Evolutionary conservation across 64 coral and sea anemone species (phyloP).

Genomic region (Orbicella faveolata): DNA sequence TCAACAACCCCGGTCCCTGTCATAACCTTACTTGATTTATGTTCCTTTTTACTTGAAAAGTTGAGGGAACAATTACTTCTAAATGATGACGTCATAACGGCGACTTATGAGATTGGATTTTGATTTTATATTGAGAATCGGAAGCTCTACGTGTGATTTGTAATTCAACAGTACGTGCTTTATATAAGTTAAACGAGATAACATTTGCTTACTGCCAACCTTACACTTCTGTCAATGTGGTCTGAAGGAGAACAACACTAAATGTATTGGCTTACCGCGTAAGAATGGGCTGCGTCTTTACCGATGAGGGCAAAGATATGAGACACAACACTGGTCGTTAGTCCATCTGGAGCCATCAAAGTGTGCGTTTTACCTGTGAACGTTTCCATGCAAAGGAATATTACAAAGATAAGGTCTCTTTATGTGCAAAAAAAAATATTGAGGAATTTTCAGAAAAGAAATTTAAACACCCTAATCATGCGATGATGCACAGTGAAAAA

Average conservation of each 20-base stretch:
- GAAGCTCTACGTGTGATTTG: too few species aligned
- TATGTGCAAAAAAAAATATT: too few species aligned
- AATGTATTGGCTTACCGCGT: conserved; percentile 51
- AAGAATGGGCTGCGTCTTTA: conserved; percentile 63
- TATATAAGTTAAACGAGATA: background rate
- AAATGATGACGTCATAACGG: too few species aligned
- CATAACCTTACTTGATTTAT: too few species aligned
- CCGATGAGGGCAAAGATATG: conserved; percentile 70
- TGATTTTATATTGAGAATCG: too few species aligned
- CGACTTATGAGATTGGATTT: too few species aligned
- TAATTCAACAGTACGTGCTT: background rate
- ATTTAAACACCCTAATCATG: too few species aligned
- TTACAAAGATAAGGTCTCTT: background rate
- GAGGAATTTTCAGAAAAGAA: too few species aligned
- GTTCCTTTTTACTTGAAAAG: too few species aligned
- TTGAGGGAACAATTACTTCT: too few species aligned
- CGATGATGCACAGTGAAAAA: too few species aligned
- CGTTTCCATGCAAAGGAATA: background rate
- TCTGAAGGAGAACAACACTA: background rate
- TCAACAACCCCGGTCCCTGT: too few species aligned
- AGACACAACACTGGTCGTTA: conserved; percentile 63
- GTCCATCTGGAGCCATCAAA: conserved; percentile 72
- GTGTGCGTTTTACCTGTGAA: conserved; percentile 79
- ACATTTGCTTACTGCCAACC: background rate
- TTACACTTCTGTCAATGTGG: background rate